Base-by-base conservation (phyloP, 2,797 vertebrate species). In the Gymnoscopelus braueri region DNA sequence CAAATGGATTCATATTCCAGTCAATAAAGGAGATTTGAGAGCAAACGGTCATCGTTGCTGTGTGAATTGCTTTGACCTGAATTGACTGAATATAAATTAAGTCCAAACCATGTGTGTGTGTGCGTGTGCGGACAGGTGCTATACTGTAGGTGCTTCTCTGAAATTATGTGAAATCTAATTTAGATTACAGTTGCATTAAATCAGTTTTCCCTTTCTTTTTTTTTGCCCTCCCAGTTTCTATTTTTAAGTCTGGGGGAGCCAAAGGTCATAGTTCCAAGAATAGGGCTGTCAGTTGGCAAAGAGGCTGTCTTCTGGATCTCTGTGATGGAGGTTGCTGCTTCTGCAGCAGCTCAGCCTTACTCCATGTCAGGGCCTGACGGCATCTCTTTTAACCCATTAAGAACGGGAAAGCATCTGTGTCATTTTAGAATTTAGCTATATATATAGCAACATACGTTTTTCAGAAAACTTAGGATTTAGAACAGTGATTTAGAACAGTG, bases 301-400 rank as follows among this genome's bases (percentile, higher is more conserved):
- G 75, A 65, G 78, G 82, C 71, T 69, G 75, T 82, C 81, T 77
- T 76, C 65, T 63, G 67, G 71, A 78, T 78, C 84, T 71, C 66
- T 71, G 71, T 88, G 79, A 84, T 83, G 71, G 78, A 77, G 60
- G 72, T 70, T 0, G 49, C 71, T 61, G 76, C 67, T 65, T 74
- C 57, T 19, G 63, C 68, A 35, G 32, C 39, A 44, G 39, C 39
- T 44, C 39, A 61, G 35, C 49, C 74, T 71, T 53, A 56, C 75
- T 70, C 71, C 70, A 47, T 54, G 79, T 79, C 75, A 65, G 55
- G 61, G 76, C 66, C 78, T 71, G 72, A 81, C 86, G 83, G 76
- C 83, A 83, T 89, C 82, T 74, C 81, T 62, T 89, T 90, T 90
- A n/a, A n/a, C n/a, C n/a, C n/a, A n/a, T n/a, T n/a, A n/a, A n/a